phyloP scores from a whole-genome alignment of 1,140 invertebrate genomes.

The Alviniconcha marisindica region DNA sequence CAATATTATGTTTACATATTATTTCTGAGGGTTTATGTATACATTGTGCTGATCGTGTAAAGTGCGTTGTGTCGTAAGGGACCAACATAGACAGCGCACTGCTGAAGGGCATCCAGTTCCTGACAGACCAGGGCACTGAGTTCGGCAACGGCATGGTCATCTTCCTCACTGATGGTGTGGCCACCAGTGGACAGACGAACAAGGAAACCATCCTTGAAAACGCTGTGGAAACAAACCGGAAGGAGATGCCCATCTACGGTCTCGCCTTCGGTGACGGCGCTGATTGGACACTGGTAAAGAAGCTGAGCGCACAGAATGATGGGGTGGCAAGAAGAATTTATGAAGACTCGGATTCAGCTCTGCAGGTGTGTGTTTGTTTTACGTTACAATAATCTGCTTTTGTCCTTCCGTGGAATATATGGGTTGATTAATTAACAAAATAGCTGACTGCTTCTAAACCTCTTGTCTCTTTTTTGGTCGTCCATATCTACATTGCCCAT shows the following conservation, averaged over 20 bases:
- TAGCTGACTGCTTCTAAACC: neutral
- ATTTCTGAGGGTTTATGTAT: neutral
- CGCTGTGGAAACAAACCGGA: slow-evolving; percentile 57
- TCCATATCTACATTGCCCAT: too few relatives aligned
- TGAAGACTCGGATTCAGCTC: slow-evolving; percentile 83
- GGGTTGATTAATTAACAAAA: neutral
- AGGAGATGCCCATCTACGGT: slow-evolving; percentile 78
- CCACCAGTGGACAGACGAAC: slow-evolving; percentile 81
- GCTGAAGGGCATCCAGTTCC: slow-evolving; percentile 44
- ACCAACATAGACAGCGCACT: slow-evolving; percentile 57
- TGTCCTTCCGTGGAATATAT: too few relatives aligned
- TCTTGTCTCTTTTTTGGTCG: neutral
- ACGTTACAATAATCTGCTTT: neutral
- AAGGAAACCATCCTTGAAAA: slow-evolving; percentile 78
- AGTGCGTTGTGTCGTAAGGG: too few relatives aligned
- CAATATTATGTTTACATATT: neutral
- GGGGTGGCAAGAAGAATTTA: slow-evolving; percentile 86
- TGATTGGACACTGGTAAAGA: slow-evolving; percentile 82
- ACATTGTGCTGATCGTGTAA: too few relatives aligned
- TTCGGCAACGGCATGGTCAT: slow-evolving; percentile 79
- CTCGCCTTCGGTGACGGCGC: slow-evolving; percentile 84
- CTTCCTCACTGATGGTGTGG: slow-evolving; percentile 86
- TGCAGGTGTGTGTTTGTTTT: slow-evolving; percentile 80
- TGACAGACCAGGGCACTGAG: slow-evolving; percentile 19
- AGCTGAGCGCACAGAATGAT: slow-evolving; percentile 81